These are phyloP conservation scores for Drosophila truncata DNA, from an alignment of 1,140 invertebrate species.

Conservation along the genomic window DNA sequence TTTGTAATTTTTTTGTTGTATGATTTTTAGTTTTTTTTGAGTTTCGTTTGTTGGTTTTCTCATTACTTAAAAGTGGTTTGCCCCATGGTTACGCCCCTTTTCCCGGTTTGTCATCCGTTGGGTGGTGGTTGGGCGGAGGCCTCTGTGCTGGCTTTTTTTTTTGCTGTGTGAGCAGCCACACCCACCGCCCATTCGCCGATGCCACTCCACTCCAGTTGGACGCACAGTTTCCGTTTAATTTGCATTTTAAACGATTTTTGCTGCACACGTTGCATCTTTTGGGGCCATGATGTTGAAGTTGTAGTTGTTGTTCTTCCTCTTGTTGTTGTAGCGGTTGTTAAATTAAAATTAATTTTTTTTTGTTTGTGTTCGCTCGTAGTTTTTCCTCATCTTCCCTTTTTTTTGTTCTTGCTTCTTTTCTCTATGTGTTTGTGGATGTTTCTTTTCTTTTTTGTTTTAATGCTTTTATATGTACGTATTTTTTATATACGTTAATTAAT, in stretches of 20 bases:
- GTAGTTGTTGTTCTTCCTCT: constrained; percentile 20
- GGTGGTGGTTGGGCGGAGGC: constrained; percentile 22
- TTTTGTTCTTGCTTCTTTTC: constrained; percentile 26
- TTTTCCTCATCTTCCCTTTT: constrained; percentile 29
- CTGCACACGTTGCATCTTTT: constrained; percentile 80
- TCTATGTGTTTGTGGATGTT: constrained; percentile 17
- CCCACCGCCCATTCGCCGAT: constrained; percentile 32
- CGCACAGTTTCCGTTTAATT: constrained; percentile 72
- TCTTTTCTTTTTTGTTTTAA: not conserved
- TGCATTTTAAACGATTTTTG: constrained; percentile 84
- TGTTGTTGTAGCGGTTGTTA: constrained; percentile 66
- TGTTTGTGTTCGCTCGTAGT: constrained; percentile 64
- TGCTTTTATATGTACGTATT: constrained; percentile 40
- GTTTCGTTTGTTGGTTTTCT: constrained; percentile 57
- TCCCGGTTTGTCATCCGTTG: constrained; percentile 57
- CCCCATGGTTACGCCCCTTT: constrained; percentile 35
- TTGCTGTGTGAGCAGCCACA: constrained; percentile 48
- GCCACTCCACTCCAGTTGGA: constrained; percentile 58
- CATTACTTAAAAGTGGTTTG: constrained; percentile 72
- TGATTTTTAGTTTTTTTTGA: constrained; percentile 28
- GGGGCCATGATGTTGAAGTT: constrained; percentile 37
- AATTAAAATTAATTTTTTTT: constrained; percentile 80
- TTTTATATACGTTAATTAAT: constrained; percentile 71
- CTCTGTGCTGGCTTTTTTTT: constrained; percentile 27
- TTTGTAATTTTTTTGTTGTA: not conserved